Base-by-base conservation (phyloP, 2,113 vertebrate species). In the Podocnemis expansa region DNA sequence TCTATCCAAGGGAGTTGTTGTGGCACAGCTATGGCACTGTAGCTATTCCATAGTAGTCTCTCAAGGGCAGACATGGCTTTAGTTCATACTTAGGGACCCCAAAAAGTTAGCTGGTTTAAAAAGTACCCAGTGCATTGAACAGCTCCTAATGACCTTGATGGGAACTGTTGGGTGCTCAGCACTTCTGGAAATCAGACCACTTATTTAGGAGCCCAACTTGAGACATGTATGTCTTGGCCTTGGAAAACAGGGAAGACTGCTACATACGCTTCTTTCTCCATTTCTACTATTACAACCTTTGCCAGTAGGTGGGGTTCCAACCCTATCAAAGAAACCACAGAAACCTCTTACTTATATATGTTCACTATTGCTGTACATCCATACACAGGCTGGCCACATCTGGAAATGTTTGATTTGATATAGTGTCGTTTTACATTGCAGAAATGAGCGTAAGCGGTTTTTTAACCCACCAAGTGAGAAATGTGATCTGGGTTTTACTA, bases 361-460 rank as follows among this genome's bases (percentile, higher is more conserved):
- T 90, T 89, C 1, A 21, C 89, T 97, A 75, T 90, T 82, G 93
- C 93, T 89, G 76, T 81, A 25, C 97, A 80, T 93, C 84, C 95
- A 93, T 27, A 34, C 93, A 55, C 97, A 98, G 97, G 98, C 98
- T 98, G 98, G 97, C 98, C 98, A 99, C 99, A 99, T 99, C 99
- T 99, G 99, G 99, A 99, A 99, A 99, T 99, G 99, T 99, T 99
- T 99, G 99, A 99, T 99, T 99, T 99, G 99, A 99, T 99, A 99
- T 99, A 99, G 99, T 99, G 99, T 99, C 99, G 98, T 99, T 99
- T 99, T 99, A 99, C 99, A 99, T 99, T 99, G 99, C 99, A 99
- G 98, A 99, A 99, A 99, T 99, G 99, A 99, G 99, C 98, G 95
- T 98, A 99, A 99, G 99, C 98, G 98, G 99, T 98, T 98, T 98